Evolutionary conservation across 2,113 vertebrate species (phyloP), one percentile per base, ranked within the genome.

Genomic region (Rhombomys opimus): DNA sequence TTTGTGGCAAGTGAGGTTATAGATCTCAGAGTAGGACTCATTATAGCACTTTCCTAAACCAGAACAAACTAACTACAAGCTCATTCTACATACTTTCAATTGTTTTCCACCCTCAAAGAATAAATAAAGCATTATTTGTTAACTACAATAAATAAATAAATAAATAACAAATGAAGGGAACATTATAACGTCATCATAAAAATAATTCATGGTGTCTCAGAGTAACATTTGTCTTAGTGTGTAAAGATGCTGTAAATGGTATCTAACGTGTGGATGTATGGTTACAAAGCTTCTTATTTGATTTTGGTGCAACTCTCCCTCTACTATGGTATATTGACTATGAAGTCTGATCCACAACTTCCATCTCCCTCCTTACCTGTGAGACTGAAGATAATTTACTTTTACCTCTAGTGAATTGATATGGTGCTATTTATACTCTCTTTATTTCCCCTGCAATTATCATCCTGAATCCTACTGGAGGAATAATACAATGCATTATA

Each of bases 361-460:
- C 13, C 59, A 65, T 38, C 18, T 7, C 18, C 18, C 8, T 4
- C 1, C 18, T 0, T 8, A 22, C 18, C 7, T n/a, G n/a, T 63
- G n/a, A 23, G 20, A 6, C 27, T 41, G 54, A 23, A 23, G n/a
- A 25, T 41, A 89, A 70, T 67, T 78, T 38, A 84, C 52, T 87
- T 63, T 61, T 38, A 50, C 65, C 50, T 35, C 65, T 90, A 7
- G 25, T 73, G 46, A 87, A 94, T 80, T 95, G 67, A 30, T 18
- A 63, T 13, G 18, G 87, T 25, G 1, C 22, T 90, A 75, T 93
- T 92, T 92, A 68, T 73, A 23, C 54, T 78, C 11, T 59, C 20
- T 77, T 67, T 46, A n/a, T 76, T 68, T 92, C 63, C 77, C 17
- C 18, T 72, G 10, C 17, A 95, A 67, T 52, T 86, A 38, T 10